Evolutionary conservation across 2,797 vertebrate genomes (phyloP).

Genomic region (Amniataba percoides): DNA sequence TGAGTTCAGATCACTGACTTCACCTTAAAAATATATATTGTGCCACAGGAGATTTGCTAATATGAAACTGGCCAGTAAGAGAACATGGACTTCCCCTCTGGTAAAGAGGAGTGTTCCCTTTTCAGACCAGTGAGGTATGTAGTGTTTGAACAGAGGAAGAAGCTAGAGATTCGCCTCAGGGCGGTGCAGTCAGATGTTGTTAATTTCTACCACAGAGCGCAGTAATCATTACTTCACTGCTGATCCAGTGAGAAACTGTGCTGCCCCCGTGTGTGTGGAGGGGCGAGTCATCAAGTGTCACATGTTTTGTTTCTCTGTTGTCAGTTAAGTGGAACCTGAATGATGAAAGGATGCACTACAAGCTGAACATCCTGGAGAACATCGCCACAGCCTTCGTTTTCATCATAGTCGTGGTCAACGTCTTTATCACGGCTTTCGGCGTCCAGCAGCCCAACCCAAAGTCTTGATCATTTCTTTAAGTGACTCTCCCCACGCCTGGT

Average conservation of each 20-base stretch:
- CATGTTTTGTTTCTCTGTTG: slow-evolving; percentile 17
- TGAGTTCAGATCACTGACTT: too few species aligned
- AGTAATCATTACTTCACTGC: slow-evolving; percentile 29
- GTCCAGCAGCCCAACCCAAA: slow-evolving; percentile 87
- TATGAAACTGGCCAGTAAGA: not conserved
- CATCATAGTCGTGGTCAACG: slow-evolving; percentile 94
- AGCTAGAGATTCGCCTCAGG: slow-evolving; percentile 41
- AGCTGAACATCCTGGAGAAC: slow-evolving; percentile 94
- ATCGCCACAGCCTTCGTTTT: slow-evolving; percentile 93
- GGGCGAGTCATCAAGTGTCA: not conserved
- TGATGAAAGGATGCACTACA: slow-evolving; percentile 89
- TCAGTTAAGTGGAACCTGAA: slow-evolving; percentile 97
- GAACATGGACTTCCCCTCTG: not conserved
- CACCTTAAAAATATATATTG: not conserved
- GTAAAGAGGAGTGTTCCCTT: slow-evolving; percentile 6
- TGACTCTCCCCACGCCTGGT: not conserved
- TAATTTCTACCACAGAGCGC: slow-evolving; percentile 14
- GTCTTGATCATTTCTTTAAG: slow-evolving; percentile 18
- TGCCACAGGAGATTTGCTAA: slow-evolving; percentile 7
- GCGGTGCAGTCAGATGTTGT: slow-evolving; percentile 31
- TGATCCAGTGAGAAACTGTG: slow-evolving; percentile 11
- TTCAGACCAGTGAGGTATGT: slow-evolving; percentile 1
- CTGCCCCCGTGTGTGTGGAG: slow-evolving; percentile 37
- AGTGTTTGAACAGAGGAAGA: not conserved
- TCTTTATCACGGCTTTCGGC: slow-evolving; percentile 98